phyloP scores from a whole-genome alignment of 2,797 vertebrate genomes.

The Halcyon leucocephala region DNA sequence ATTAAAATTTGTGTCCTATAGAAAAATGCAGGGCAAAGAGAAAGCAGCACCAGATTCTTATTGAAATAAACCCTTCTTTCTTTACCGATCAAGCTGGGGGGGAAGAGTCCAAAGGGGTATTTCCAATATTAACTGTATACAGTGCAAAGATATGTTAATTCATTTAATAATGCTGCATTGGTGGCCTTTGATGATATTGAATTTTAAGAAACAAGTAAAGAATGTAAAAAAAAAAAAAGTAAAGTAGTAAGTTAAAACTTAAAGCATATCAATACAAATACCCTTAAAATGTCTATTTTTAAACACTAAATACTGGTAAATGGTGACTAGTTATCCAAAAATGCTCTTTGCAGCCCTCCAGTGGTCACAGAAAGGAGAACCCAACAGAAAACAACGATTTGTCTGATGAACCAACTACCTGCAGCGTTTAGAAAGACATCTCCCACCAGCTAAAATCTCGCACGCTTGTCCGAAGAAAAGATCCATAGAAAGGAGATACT shows the following conservation, averaged over 20 bases:
- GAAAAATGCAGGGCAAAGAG: not conserved
- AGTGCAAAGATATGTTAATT: not conserved
- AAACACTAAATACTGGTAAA: not conserved
- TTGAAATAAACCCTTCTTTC: not conserved
- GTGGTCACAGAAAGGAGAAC: too few relatives aligned
- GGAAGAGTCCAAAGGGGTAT: not conserved
- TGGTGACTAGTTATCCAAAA: not conserved
- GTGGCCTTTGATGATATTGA: not conserved
- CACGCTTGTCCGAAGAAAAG: not conserved
- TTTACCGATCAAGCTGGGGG: not conserved
- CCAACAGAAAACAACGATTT: too few relatives aligned
- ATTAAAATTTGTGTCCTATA: not conserved
- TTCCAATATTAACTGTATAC: not conserved
- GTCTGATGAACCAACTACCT: not conserved
- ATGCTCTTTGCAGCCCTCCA: conserved; percentile 79
- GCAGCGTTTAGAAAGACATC: not conserved
- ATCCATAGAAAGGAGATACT: not conserved
- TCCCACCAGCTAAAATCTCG: not conserved
- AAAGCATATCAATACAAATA: not conserved
- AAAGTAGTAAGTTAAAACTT: not conserved
- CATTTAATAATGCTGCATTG: not conserved
- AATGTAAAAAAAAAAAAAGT: not conserved
- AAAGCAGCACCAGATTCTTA: not conserved
- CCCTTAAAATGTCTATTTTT: conserved; percentile 39
- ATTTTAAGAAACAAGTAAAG: not conserved